Evolutionary conservation across 2,113 vertebrate species (phyloP), one percentile per base, ranked within the genome.

Genomic region (Gallinago media): DNA sequence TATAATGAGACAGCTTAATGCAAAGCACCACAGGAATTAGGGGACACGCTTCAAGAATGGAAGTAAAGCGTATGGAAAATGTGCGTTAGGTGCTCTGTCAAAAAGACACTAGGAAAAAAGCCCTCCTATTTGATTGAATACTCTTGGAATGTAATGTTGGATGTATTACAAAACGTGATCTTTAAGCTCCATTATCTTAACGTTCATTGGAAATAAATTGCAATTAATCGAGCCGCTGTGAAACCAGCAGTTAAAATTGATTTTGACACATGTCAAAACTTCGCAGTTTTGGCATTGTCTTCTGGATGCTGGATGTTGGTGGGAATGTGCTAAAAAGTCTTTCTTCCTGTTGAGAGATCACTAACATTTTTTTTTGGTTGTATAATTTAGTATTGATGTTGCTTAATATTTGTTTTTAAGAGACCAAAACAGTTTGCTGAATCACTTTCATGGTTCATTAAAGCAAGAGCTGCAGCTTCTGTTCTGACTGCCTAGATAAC

Each of bases 401-500:
- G 63, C 84, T 97, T 97, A 93, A 80, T 95, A 83, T 97, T 89
- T 97, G 74, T 84, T 97, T 97, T 96, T 94, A 89, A 96, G 93
- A 96, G 71, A 84, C 65, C 83, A 91, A 97, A 97, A 95, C 93
- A 92, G 95, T 96, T 97, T 95, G 56, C 92, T 97, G 96, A 94
- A 94, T 96, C 92, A 95, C 87, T 96, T 98, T 97, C 66, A 92
- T 97, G 93, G 91, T 90, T 96, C 95, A 88, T 95, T 96, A 97
- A 97, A 98, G 90, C 40, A 84, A 98, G 97, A 95, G 49, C 61
- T 92, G 74, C 61, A 94, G 94, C 97, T 97, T 97, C 95, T 97
- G 62, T 96, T 94, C 93, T 96, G 82, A 89, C 88, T 96, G 91
- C 66, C 93, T 81, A 96, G 93, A 97, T 95, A 96, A 96, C 85